Evolutionary conservation across 2,113 vertebrate genomes (phyloP).

Genomic region (Pogona vitticeps): DNA sequence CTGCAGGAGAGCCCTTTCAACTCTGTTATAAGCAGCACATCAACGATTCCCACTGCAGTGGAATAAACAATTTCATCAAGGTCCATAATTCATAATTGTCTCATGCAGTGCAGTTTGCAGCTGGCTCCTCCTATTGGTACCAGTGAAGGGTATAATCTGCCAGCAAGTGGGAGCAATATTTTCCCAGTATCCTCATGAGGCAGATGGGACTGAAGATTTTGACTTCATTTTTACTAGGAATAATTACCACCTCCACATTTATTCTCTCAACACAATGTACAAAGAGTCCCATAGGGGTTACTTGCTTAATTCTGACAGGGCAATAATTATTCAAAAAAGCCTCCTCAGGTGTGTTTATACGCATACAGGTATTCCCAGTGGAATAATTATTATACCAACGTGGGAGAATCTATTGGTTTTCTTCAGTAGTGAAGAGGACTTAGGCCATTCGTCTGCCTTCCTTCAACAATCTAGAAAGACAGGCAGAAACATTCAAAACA

Average conservation of each 20-base stretch:
- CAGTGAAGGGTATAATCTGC: neutral
- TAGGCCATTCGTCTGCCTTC: neutral
- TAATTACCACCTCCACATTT: neutral
- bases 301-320: neutral
- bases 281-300: neutral
- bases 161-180: neutral
- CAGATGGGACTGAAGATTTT: neutral
- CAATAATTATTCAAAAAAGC: neutral
- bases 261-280: no score
- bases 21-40: neutral
- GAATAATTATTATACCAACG: neutral
- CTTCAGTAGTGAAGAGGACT: neutral
- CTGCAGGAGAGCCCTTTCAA: neutral
- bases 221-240: neutral
- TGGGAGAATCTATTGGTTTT: neutral
- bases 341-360: neutral
- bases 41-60: neutral
- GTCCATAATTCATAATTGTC: constrained; percentile 16
- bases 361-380: neutral
- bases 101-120: neutral
- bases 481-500: no score
- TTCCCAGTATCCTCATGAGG: neutral
- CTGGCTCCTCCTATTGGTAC: neutral
- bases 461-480: no score
- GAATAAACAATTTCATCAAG: constrained; percentile 19